phyloP scores from a whole-genome alignment of 2,797 vertebrate species.

The Sphaeramia orbicularis region DNA sequence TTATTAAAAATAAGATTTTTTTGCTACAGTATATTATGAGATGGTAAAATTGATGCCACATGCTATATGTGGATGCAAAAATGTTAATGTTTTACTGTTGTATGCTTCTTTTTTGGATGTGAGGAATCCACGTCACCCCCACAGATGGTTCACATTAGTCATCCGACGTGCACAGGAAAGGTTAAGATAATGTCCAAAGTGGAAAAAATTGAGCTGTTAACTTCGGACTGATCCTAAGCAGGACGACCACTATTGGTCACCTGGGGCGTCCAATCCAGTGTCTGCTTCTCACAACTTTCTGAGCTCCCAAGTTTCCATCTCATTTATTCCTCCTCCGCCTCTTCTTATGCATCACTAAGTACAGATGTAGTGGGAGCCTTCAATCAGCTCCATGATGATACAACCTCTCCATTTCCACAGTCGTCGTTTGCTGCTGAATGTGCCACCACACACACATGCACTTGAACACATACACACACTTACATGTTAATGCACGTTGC shows the following conservation, averaged over 20 bases:
- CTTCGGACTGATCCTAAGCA: conserved; percentile 70
- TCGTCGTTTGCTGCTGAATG: conserved; percentile 40
- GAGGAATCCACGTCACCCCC: conserved; percentile 47
- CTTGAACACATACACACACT: conserved; percentile 21
- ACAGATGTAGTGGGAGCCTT: conserved; percentile 56
- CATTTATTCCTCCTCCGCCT: conserved; percentile 42
- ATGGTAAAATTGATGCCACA: conserved; percentile 3
- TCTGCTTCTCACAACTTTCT: conserved; percentile 63
- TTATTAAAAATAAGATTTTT: neutral
- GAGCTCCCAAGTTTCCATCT: conserved; percentile 57
- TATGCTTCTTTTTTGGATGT: conserved; percentile 34
- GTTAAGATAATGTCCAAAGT: conserved; percentile 78
- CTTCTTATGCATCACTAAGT: conserved; percentile 7
- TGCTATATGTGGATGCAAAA: conserved; percentile 27
- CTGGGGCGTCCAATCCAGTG: conserved; percentile 29
- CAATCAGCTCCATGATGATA: conserved; percentile 75
- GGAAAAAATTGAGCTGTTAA: conserved; percentile 68
- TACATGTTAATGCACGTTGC: conserved; percentile 58
- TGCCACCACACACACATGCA: conserved; percentile 30
- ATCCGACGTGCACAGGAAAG: conserved; percentile 61
- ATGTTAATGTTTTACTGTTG: conserved; percentile 40
- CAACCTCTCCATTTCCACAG: conserved; percentile 64
- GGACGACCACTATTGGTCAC: conserved; percentile 67
- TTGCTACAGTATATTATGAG: neutral
- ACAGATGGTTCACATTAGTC: conserved; percentile 63